These are phyloP conservation scores for Perca schrenkii DNA, from an alignment of 2,113 vertebrate genomes.

Conservation along the genomic window DNA sequence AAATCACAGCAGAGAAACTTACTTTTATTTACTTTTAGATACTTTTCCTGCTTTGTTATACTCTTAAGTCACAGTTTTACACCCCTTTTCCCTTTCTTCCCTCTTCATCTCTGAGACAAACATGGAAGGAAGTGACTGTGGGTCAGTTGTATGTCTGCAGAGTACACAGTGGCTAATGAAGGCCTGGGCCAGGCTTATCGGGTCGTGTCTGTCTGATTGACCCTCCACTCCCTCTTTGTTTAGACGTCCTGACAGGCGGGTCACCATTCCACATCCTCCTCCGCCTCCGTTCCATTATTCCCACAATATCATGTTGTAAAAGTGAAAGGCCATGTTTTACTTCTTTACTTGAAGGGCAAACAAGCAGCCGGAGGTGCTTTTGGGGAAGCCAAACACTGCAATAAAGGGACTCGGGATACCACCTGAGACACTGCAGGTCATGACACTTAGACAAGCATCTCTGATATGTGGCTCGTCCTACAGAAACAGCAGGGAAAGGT, in stretches of 20 bases:
- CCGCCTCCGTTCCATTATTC: constrained; percentile 74
- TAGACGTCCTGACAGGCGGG: constrained; percentile 78
- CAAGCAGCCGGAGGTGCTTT: constrained; percentile 70
- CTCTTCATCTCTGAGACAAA: constrained; percentile 42
- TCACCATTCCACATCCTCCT: constrained; percentile 79
- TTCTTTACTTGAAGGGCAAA: constrained; percentile 79
- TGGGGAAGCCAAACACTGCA: constrained; percentile 74
- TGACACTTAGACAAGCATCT: constrained; percentile 56
- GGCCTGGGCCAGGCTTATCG: constrained; percentile 78
- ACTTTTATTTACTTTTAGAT: no score
- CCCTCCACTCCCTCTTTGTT: constrained; percentile 80
- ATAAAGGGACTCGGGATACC: constrained; percentile 50
- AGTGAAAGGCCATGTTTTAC: constrained; percentile 84
- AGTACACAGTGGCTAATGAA: constrained; percentile 78
- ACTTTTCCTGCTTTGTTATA: constrained; percentile 7
- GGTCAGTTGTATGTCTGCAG: constrained; percentile 78
- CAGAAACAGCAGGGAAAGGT: constrained; percentile 59
- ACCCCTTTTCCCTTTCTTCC: constrained; percentile 43
- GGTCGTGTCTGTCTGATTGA: constrained; percentile 75
- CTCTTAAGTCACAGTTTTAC: neutral
- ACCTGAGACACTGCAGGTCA: constrained; percentile 65
- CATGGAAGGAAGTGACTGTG: constrained; percentile 77
- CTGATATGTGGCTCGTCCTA: constrained; percentile 41
- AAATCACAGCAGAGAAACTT: neutral
- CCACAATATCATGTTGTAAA: constrained; percentile 82